These are phyloP conservation scores for Portevinia maculata DNA, from an alignment of 2,888 invertebrate genomes.

Conservation along the genomic window DNA sequence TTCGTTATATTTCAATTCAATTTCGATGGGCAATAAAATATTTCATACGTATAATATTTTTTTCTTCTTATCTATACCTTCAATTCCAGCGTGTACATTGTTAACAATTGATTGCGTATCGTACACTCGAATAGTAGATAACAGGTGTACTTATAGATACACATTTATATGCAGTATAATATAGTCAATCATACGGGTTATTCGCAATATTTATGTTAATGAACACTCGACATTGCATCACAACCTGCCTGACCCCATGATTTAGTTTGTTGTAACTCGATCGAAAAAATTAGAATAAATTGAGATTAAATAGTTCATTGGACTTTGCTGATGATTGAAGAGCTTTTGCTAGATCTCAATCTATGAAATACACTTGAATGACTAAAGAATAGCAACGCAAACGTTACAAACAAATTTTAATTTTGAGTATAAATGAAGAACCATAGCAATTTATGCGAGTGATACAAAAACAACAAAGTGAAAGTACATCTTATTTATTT, in stretches of 20 bases:
- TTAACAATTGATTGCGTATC: conserved; percentile 45
- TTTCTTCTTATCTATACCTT: conserved; percentile 3
- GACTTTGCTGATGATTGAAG: not conserved
- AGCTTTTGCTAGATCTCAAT: too few relatives aligned
- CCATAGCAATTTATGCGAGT: too few relatives aligned
- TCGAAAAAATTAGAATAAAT: conserved; percentile 26
- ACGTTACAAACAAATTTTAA: too few relatives aligned
- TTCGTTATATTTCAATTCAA: not conserved
- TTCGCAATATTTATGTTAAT: not conserved
- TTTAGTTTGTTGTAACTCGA: conserved; percentile 1
- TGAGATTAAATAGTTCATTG: conserved; percentile 16
- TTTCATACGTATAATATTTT: too few relatives aligned
- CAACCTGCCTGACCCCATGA: conserved; percentile 6
- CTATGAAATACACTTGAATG: too few relatives aligned
- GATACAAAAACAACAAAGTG: too few relatives aligned
- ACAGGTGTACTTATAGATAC: not conserved
- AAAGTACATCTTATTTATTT: too few relatives aligned
- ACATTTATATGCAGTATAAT: not conserved
- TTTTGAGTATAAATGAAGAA: too few relatives aligned
- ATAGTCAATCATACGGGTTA: not conserved
- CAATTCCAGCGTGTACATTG: conserved; percentile 1
- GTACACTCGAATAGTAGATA: conserved; percentile 10
- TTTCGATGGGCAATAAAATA: not conserved
- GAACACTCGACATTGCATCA: not conserved
- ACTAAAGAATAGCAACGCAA: too few relatives aligned